Percentiles rank a stretch among this genome's conserved stretches.
Evolutionary conservation across 2,888 invertebrate species (phyloP).

Genomic region (Eupsilia transversa): DNA sequence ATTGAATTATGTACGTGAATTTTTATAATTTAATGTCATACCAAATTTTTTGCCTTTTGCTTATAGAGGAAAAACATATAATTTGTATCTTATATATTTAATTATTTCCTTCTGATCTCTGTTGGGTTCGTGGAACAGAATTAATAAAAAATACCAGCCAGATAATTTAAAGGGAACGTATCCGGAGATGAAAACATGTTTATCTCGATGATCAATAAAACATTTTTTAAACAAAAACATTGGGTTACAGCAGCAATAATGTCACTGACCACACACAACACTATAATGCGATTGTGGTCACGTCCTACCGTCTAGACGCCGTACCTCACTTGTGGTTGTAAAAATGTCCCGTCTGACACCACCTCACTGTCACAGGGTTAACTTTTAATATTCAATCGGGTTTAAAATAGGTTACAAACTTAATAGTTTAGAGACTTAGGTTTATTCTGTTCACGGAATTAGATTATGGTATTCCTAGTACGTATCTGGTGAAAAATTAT

Average conservation of each 20-base stretch:
- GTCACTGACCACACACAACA: constrained; percentile 71
- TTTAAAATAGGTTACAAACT: constrained; percentile 45
- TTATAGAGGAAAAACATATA: background rate
- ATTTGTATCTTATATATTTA: background rate
- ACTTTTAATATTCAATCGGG: constrained; percentile 45
- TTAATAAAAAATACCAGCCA: background rate
- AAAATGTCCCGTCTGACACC: constrained; percentile 64
- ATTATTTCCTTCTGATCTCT: background rate
- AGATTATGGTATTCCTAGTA: constrained; percentile 3
- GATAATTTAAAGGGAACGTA: background rate
- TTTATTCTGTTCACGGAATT: constrained; percentile 27
- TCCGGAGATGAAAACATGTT: background rate
- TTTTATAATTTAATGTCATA: no score
- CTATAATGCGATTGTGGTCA: constrained; percentile 65
- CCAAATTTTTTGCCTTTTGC: no score
- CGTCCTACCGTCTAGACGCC: constrained; percentile 66
- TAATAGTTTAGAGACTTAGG: constrained; percentile 14
- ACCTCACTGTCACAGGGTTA: constrained; percentile 34
- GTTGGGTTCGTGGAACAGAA: background rate
- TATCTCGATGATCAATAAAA: constrained; percentile 5
- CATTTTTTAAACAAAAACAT: constrained; percentile 20
- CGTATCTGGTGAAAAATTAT: background rate
- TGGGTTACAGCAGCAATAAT: constrained; percentile 33
- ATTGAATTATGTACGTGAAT: no score
- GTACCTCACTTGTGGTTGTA: constrained; percentile 61